Evolutionary conservation across 1,140 invertebrate species (phyloP), one percentile per base, ranked within the genome.

Genomic region (Oppia nitens): DNA sequence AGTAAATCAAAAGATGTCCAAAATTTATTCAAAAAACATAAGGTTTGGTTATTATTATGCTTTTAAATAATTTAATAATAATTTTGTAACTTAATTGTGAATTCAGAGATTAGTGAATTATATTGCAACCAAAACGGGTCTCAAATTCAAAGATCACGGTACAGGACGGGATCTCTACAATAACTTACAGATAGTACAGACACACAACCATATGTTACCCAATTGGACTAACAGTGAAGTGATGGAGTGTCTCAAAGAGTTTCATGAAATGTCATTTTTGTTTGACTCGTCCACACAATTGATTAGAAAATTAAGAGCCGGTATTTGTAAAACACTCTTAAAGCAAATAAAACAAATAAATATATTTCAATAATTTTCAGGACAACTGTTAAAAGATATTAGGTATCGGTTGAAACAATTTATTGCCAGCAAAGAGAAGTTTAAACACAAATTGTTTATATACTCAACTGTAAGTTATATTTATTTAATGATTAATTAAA

Each of bases 371-470:
- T n/a, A 23, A 2, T 26, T 40, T 25, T 24, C 21, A 60, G 59
- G 59, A 17, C 26, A 47, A 47, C 29, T 60, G 6, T 32, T 60
- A 1, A 47, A 60, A 50, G 59, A 60, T 29, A 57, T 60, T 1
- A 11, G n/a, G n/a, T n/a, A 57, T n/a, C 26, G 28, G 4, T 24
- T 29, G 23, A 20, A 26, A 17, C 14, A 57, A n/a, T 3, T 17
- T 57, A 28, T 50, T 32, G 3, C 21, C 17, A 11, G 11, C 17
- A 27, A 11, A 40, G 17, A 17, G 32, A 40, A 9, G 17, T 40
- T 40, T 17, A 6, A 17, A 40, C 32, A 40, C 23, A 56, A 27
- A 25, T 17, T 50, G 78, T 82, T 81, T 63, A 85, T 84, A 82
- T 77, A 83, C 55, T 62, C 60, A 4, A 62, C 60, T n/a, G 59